A percentile compares a stretch with the other conserved stretches of the same genome.
phyloP scores from a whole-genome alignment of 2,113 vertebrate genomes.

The mouse (Mus musculus) region GRCm39 chr16:11455501-11456000 shows the following conservation, averaged over 20 bases:
- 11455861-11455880: neutral
- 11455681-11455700: neutral
- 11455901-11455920: neutral
- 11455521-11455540: neutral
- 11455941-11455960: neutral
- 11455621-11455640: no score
- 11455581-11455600: neutral
- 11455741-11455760: no score
- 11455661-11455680: neutral
- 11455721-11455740: fast-evolving
- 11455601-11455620: neutral
- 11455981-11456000: neutral
- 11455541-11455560: neutral
- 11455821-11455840: neutral
- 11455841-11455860: neutral
- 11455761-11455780: neutral
- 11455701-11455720: no score
- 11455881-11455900: neutral
- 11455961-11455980: neutral
- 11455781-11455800: neutral
- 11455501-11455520: no score
- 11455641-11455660: neutral
- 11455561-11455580: neutral
- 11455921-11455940: neutral
- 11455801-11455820: neutral